Percentiles rank a stretch among this genome's conserved stretches.
Conservation (phyloP, 1,140 invertebrate genomes). For the Sycobia sp. region DNA sequence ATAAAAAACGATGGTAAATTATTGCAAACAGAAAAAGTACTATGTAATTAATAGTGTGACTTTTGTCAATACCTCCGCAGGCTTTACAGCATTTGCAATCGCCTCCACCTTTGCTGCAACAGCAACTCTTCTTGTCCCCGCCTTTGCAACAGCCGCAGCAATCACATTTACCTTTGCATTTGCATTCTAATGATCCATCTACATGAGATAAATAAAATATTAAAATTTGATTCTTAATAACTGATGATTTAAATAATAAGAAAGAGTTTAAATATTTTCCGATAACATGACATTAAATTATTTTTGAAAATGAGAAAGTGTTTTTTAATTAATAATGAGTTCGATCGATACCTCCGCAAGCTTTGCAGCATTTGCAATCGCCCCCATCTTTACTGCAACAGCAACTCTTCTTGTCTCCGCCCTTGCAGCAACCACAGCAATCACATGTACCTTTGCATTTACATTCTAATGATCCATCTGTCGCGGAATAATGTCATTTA, state of each 20-base stretch:
- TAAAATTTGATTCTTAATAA: background rate
- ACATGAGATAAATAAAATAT: background rate
- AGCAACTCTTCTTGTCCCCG: background rate
- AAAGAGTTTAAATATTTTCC: too few species aligned
- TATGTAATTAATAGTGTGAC: too few species aligned
- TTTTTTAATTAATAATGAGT: background rate
- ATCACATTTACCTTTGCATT: conserved; percentile 6
- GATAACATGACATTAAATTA: too few species aligned
- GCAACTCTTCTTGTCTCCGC: background rate
- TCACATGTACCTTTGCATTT: too few species aligned
- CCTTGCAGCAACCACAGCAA: background rate
- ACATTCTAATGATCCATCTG: too few species aligned
- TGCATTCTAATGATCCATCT: background rate
- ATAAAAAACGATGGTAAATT: too few species aligned
- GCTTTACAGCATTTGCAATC: background rate
- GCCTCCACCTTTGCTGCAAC: background rate
- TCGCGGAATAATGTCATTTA: too few species aligned
- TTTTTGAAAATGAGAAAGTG: too few species aligned
- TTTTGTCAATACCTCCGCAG: too few species aligned
- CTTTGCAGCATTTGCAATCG: conserved; percentile 17
- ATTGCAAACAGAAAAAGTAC: too few species aligned
- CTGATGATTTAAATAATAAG: too few species aligned
- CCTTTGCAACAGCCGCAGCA: background rate
- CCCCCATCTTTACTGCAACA: background rate
- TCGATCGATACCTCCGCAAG: conserved; percentile 16